Conservation (phyloP, 2,888 invertebrate genomes). For the Limnephilus marmoratus region DNA sequence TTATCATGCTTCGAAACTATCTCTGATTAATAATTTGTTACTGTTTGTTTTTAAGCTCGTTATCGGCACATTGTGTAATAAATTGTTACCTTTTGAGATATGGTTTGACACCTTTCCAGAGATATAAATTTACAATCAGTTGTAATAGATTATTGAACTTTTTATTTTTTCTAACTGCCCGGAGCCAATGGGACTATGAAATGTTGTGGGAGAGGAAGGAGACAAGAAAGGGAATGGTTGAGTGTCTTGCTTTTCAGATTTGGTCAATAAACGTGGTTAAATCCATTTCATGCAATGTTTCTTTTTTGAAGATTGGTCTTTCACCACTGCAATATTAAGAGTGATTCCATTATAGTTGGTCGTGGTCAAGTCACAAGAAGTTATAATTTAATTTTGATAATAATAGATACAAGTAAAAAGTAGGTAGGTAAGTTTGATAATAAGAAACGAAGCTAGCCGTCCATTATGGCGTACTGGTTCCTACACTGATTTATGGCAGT, state of each 20-base stretch:
- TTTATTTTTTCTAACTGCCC: too few species aligned
- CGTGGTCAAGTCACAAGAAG: too few species aligned
- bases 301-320: too few species aligned
- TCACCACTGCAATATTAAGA: too few species aligned
- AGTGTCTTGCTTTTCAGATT: not conserved
- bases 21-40: conserved; percentile 9
- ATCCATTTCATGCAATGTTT: not conserved
- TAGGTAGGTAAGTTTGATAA: too few species aligned
- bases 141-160: too few species aligned
- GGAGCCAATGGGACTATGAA: not conserved
- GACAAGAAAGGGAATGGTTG: not conserved
- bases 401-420: too few species aligned
- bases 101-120: not conserved
- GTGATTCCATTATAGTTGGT: too few species aligned
- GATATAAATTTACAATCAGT: not conserved
- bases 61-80: not conserved
- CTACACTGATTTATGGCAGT: too few species aligned
- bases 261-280: not conserved
- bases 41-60: not conserved
- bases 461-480: too few species aligned
- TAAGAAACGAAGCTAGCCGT: too few species aligned
- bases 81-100: not conserved
- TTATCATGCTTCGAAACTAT: not conserved
- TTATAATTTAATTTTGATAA: too few species aligned
- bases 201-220: not conserved